Evolutionary conservation across 2,888 invertebrate genomes (phyloP), one percentile per base, ranked within the genome.

Genomic region (Agrotis segetum): DNA sequence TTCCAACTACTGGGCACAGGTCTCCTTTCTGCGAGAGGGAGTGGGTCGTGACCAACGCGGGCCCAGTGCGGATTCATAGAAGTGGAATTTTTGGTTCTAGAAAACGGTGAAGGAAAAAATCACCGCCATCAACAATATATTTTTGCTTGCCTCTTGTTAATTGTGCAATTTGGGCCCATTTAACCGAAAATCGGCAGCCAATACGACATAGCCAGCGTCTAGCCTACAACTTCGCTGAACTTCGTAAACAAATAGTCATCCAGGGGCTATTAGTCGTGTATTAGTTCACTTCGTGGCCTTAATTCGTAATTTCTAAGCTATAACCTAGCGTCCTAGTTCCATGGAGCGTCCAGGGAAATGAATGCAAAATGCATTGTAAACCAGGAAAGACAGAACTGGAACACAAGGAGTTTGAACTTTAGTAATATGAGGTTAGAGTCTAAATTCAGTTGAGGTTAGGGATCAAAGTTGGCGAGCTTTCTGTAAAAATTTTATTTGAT

Each of bases 321-420:
- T 74, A 71, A 75, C 72, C 62, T 50, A 67, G 64, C 71, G 68
- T 71, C 58, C 73, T 76, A 75, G 70, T 71, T 68, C 66, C 61
- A 56, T 53, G 53, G 61, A 44, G 49, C 58, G 79, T 71, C 87
- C 56, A 67, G 89, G 89, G 88, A 88, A 88, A 88, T 88, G 84
- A 88, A 87, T 88, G 82, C 81, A 84, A 71, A 85, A 88, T 84
- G 77, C 81, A 77, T 44, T 61, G 79, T 68, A 62, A 78, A 74
- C 56, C 44, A 56, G 59, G 63, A 68, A 49, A 77, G 60, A 58
- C 6, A 34, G 50, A 63, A 61, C 24, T 47, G 19, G 56, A 40
- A 17, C 17, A 17, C 66, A 58, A 29, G 13, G 52, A 24, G 11
- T 59, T 77, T 21, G 16, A 55, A 60, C 77, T 70, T 47, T 71